phyloP scores from a whole-genome alignment of 2,113 vertebrate genomes.

The Mola mola region DNA sequence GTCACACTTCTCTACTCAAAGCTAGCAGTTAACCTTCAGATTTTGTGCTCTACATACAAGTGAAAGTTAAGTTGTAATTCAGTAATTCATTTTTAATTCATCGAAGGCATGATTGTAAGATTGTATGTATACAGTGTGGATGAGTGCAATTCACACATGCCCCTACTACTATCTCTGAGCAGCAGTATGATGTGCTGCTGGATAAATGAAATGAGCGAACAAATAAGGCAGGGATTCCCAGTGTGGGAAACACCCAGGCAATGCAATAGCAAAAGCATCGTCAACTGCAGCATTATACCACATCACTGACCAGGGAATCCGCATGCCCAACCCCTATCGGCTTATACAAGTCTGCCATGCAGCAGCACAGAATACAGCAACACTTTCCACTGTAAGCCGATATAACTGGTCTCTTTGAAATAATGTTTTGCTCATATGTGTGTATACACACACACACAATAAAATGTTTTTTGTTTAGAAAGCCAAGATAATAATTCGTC shows the following conservation, averaged over 20 bases:
- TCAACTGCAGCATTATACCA: slow-evolving; percentile 57
- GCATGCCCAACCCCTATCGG: slow-evolving; percentile 43
- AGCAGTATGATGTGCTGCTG: slow-evolving; percentile 20
- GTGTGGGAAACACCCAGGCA: slow-evolving; percentile 68
- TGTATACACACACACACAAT: background rate
- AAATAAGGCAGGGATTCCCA: slow-evolving; percentile 76
- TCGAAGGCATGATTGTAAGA: background rate
- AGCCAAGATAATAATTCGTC: slow-evolving; percentile 24
- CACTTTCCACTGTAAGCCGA: too few relatives aligned
- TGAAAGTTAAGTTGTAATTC: too few relatives aligned
- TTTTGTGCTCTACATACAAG: too few relatives aligned
- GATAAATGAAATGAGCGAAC: slow-evolving; percentile 43
- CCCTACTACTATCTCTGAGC: background rate
- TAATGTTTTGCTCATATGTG: background rate
- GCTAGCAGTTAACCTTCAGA: too few relatives aligned
- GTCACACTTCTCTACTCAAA: too few relatives aligned
- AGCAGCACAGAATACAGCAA: slow-evolving; percentile 22
- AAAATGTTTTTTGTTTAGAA: slow-evolving; percentile 32
- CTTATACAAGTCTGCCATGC: slow-evolving; percentile 51
- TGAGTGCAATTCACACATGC: background rate
- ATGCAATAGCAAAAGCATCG: slow-evolving; percentile 73
- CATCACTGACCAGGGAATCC: slow-evolving; percentile 72
- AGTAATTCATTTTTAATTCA: background rate
- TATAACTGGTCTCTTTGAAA: too few relatives aligned
- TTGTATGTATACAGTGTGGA: slow-evolving; percentile 2